Percentiles rank a stretch among this genome's conserved stretches.
These are phyloP conservation scores for Isurus oxyrinchus DNA, from an alignment of 2,113 vertebrate genomes.

Conservation along the genomic window DNA sequence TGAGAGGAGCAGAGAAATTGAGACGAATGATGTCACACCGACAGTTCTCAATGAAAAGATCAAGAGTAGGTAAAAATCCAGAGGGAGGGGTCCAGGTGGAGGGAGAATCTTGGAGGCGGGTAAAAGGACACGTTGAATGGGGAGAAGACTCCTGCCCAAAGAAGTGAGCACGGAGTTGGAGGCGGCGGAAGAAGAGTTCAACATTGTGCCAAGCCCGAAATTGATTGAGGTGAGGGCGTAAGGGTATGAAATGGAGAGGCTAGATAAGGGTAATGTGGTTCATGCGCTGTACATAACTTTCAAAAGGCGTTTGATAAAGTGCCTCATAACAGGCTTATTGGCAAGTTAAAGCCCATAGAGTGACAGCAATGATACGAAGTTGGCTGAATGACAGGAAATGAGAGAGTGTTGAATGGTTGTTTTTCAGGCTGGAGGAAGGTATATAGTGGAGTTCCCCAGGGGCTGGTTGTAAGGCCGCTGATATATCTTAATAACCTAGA, in stretches of 20 bases:
- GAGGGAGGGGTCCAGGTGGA: too few species aligned
- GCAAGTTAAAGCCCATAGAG: neutral
- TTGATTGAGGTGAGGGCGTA: neutral
- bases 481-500: neutral
- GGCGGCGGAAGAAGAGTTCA: too few species aligned
- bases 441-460: neutral
- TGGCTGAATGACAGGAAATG: neutral
- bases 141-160: too few species aligned
- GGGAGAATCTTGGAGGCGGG: too few species aligned
- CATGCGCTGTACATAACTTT: neutral
- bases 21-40: too few species aligned
- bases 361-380: neutral
- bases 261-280: neutral
- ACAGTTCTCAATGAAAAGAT: too few species aligned
- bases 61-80: too few species aligned
- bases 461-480: neutral
- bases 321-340: neutral
- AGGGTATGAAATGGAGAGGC: neutral
- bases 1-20: too few species aligned
- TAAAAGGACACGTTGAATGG: too few species aligned
- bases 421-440: neutral
- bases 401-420: neutral
- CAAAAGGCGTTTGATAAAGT: neutral
- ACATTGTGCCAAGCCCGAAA: neutral
- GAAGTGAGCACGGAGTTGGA: too few species aligned